A percentile compares a stretch with the other conserved stretches of the same genome.
phyloP scores from a whole-genome alignment of 2,888 invertebrate genomes.

The Dolichopus griseipennis region DNA sequence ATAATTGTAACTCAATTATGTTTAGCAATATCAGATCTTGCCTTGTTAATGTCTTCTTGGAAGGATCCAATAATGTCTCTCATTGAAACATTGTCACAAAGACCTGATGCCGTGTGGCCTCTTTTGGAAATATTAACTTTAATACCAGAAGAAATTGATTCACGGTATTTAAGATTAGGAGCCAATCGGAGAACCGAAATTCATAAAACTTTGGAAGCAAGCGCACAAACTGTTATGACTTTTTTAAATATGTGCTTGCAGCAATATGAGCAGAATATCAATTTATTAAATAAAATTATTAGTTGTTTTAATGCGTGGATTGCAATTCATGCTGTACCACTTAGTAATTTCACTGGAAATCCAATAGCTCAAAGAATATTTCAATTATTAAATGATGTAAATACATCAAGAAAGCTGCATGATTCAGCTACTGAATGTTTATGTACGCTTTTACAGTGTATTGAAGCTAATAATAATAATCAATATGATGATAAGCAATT shows the following conservation, averaged over 20 bases:
- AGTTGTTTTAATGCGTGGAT: slow-evolving; percentile 90
- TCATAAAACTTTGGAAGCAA: slow-evolving; percentile 64
- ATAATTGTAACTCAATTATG: slow-evolving; percentile 88
- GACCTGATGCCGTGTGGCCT: slow-evolving; percentile 62
- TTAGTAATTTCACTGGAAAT: slow-evolving; percentile 64
- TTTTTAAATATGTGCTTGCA: slow-evolving; percentile 71
- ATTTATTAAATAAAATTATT: slow-evolving; percentile 53
- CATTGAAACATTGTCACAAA: slow-evolving; percentile 62
- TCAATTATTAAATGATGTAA: slow-evolving; percentile 55
- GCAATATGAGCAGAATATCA: slow-evolving; percentile 55
- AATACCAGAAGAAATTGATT: slow-evolving; percentile 90
- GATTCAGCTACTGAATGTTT: slow-evolving; percentile 87
- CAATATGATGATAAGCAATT: slow-evolving; percentile 54
- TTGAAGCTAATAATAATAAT: slow-evolving; percentile 59
- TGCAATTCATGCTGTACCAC: slow-evolving; percentile 68
- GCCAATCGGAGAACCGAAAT: slow-evolving; percentile 84
- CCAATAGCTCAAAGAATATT: slow-evolving; percentile 65
- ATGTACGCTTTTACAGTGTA: slow-evolving; percentile 72
- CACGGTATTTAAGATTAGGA: slow-evolving; percentile 70
- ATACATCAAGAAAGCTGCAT: slow-evolving; percentile 59
- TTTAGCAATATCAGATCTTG: slow-evolving; percentile 85
- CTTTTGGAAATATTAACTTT: slow-evolving; percentile 87
- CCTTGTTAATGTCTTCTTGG: slow-evolving; percentile 90
- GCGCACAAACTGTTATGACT: slow-evolving; percentile 66
- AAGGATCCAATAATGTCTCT: slow-evolving; percentile 78